Base-by-base conservation (phyloP, 1,140 invertebrate genomes). In the Drosophila pruinosa region DNA sequence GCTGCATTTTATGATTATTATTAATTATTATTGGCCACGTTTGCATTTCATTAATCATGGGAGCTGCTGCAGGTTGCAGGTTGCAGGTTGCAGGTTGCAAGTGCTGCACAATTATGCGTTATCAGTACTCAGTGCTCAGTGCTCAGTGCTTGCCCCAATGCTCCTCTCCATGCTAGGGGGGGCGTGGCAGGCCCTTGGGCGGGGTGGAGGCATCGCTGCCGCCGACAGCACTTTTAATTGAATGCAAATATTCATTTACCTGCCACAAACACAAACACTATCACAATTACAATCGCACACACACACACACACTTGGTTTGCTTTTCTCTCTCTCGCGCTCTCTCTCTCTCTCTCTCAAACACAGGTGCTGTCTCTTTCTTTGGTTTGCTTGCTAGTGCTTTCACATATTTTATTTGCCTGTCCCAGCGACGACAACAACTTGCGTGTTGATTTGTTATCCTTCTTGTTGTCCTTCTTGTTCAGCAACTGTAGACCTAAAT, bases 21-120 rank as follows among this genome's bases (percentile, higher is more conserved):
- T 58, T 62, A 56, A 61, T 72, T 71, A 76, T 80, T 65, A 83
- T 79, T 83, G 76, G 80, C 59, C 69, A 65, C 72, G 61, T 72
- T 77, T 71, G 67, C 67, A 65, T 75, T 77, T 71, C 64, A 73
- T 77, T 77, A 73, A 73, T 73, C 62, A 73, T 31, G 24, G 39
- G 12, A 43, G 34, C 39, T 34, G 43, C 15, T 38, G 36, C n/a
- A n/a, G n/a, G n/a, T 53, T 65, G 50, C 47, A 41, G 26, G 21
- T 54, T 54, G 45, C 43, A 45, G 19, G 38, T 59, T 61, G 31
- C 31, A 4, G 39, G 36, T 53, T 63, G 43, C 19, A 56, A 48
- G 47, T 43, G 26, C 26, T 54, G 50, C 52, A 61, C n/a, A 61
- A 59, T 67, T 65, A 61, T 65, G 70, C 43, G 56, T 45, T 62